Base-by-base conservation (phyloP, 2,797 vertebrate species). In the Craterocephalus amniculus region DNA sequence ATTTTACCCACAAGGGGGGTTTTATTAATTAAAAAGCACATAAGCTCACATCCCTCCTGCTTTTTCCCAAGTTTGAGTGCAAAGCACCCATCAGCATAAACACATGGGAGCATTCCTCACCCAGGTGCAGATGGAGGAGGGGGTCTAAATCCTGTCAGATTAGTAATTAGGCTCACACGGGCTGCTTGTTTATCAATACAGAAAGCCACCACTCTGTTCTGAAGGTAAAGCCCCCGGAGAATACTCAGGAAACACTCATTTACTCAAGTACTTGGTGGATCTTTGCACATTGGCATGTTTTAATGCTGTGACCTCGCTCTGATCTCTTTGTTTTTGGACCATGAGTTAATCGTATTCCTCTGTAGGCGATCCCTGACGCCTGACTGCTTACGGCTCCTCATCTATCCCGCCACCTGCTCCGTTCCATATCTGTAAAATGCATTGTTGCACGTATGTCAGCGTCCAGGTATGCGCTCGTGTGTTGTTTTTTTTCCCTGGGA, bases 151-250 rank as follows among this genome's bases (percentile, higher is more conserved):
- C 80, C 79, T 92, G 70, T 83, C 78, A 72, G 87, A 75, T 84
- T 88, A 76, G 84, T 91, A 92, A 91, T 92, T 92, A 92, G 79
- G 76, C 63, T 77, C 78, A 67, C 62, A 58, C 59, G 38, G 81
- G 73, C 84, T 76, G 60, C 74, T 85, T 88, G 89, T 93, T 91
- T 89, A 86, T 91, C 87, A 76, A 87, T 85, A 84, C 57, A 78
- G 72, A 80, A 71, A 84, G 84, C 72, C 59, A 73, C 48, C 65
- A 1, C 76, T 64, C 63, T 58, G 38, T 74, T 74, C 83, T 63
- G 58, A 67, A 79, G 82, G 63, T 63, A 45, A 13, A 9, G 24
- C 83, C 58, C 8, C 61, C 40, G 60, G 66, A 82, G 77, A 72
- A 24, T 65, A 54, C 54, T 51, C 63, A 72, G 76, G 72, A 84